Base-by-base conservation (phyloP, 2,113 vertebrate species). In the Boulengeromyrus knoepffleri region DNA sequence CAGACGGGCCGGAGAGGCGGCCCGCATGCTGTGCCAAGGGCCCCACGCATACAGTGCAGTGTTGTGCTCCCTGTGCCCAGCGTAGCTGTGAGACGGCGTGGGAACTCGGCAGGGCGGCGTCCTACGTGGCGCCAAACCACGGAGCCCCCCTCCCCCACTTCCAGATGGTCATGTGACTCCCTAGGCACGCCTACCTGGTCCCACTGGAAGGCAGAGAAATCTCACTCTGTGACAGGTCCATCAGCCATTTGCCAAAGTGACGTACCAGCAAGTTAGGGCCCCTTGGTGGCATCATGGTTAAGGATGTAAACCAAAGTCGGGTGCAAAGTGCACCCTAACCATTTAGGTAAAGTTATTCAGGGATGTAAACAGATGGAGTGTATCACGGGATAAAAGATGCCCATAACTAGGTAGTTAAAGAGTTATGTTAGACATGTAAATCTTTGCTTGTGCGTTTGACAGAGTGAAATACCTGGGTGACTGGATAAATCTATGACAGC, bases 1-100 rank as follows among this genome's bases (percentile, higher is more conserved):
- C 39, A n/a, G 80, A 84, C 8, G 6, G 36, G 80, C 80, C 7
- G 10, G 8, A 53, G 47, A 4, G n/a, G 19, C 21, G 31, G 47
- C 50, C 88, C 52, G 50, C 70, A n/a, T 74, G 42, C 80, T 21
- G 49, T 85, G 89, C 80, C 89, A 89, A 89, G 52, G 89, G 36
- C 52, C 80, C 77, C 50, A 50, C 53, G 45, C 50, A 85, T 27
- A 85, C 89, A 89, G 89, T 84, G 80, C 52, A 27, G 52, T 49
- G 50, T 5, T 84, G 52, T 89, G 77, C 89, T 89, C 19, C n/a
- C 24, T 2, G 13, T 7, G 49, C 74, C 36, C 2, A 5, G 83
- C 2, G n/a, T 5, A 31, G 77, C 49, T 21, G 49, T 15, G 6
- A 19, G 52, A 62, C 36, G 21, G 17, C 77, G 10, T 80, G 24